phyloP scores from a whole-genome alignment of 2,888 invertebrate species.

The Nemotelus pantherinus region DNA sequence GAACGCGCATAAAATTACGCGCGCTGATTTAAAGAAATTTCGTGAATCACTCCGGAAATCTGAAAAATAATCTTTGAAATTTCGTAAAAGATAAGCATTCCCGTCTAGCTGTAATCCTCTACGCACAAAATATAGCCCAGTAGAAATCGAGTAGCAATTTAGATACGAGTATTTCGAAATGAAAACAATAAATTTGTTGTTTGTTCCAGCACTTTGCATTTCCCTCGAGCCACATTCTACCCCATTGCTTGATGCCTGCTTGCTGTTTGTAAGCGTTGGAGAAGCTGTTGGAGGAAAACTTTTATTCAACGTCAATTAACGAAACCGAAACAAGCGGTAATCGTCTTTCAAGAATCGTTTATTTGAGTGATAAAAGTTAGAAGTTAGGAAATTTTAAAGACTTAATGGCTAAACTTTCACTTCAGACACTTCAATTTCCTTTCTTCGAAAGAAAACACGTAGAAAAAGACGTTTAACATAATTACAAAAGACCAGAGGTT shows the following conservation, averaged over 20 bases:
- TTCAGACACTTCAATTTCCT: constrained; percentile 34
- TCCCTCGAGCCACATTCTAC: constrained; percentile 29
- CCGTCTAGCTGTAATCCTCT: too few relatives aligned
- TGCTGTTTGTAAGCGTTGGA: too few relatives aligned
- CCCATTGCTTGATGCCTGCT: background rate
- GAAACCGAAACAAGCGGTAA: constrained; percentile 43
- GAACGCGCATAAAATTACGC: too few relatives aligned
- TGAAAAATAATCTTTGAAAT: too few relatives aligned
- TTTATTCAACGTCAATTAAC: constrained; percentile 44
- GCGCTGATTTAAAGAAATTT: too few relatives aligned
- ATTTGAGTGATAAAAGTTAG: constrained; percentile 44
- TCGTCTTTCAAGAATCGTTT: constrained; percentile 45
- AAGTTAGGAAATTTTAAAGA: constrained; percentile 40
- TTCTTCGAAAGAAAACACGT: constrained; percentile 9
- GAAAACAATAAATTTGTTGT: constrained; percentile 36
- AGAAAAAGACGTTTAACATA: constrained; percentile 30
- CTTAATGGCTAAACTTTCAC: constrained; percentile 43
- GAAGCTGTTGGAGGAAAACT: constrained; percentile 17
- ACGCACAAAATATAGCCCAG: too few relatives aligned
- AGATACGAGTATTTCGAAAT: constrained; percentile 21
- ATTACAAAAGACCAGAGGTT: constrained; percentile 31
- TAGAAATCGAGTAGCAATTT: background rate
- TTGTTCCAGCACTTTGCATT: constrained; percentile 29
- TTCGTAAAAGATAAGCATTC: too few relatives aligned
- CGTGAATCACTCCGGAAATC: too few relatives aligned